Base-by-base conservation (phyloP, 2,888 invertebrate genomes). In the Sacculina carcini region DNA sequence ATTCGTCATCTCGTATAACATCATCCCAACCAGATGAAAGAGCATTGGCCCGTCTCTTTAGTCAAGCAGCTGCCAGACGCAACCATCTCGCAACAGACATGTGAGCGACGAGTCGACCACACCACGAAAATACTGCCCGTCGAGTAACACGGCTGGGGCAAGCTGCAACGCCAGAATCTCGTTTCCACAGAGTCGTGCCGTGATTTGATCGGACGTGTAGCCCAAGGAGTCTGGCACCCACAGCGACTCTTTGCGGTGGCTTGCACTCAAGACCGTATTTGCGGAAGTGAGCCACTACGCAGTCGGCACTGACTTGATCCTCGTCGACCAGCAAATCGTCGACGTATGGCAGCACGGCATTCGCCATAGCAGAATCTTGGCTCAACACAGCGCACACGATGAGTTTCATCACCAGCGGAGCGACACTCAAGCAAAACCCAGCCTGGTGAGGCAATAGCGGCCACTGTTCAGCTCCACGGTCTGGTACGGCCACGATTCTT, bases 401-500 rank as follows among this genome's bases (percentile, higher is more conserved):
- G 16, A 21, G 5, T 21, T 38, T 38, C 38, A 38, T 38, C 38
- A 16, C 38, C 16, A 5, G 16, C 4, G 38, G 38, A 5, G 19
- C 38, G 6, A 38, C 19, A 21, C 21, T 38, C 16, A 38, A 6
- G 19, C 38, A 19, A 38, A 38, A 3, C 38, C 16, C 3, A 38
- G 19, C 5, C 38, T 3, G 4, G 19, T 38, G 19, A 38, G 19
- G 10, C 38, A 38, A 12, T 38, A 38, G 3, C 38, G 5, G 6
- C 5, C 21, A 5, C 38, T 21, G 2, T n/a, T 21, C 3, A 38
- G 34, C 16, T 29, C 44, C 31, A 46, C 50, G 9, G 28, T 36
- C 31, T 52, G 52, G 28, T 12, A 46, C 1, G 46, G 1, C 52
- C 52, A 52, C 36, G 34, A n/a, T 3, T 16, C 32, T 12, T 21